Percentiles rank a stretch among this genome's conserved stretches.
These are phyloP conservation scores for Pseudoips prasinana DNA, from an alignment of 2,888 invertebrate genomes.

Conservation along the genomic window DNA sequence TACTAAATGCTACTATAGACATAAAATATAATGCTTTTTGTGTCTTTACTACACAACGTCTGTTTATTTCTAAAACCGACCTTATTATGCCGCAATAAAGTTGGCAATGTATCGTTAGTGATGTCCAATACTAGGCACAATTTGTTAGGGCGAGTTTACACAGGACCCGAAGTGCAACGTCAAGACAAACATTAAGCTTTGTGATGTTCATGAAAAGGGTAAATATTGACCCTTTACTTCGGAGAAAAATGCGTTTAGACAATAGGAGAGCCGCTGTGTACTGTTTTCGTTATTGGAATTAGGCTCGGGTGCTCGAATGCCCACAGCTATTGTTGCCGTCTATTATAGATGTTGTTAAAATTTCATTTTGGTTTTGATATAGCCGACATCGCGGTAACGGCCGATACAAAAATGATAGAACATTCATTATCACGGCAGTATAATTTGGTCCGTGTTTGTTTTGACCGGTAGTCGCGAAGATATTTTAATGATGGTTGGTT, in stretches of 20 bases:
- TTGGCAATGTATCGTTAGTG: conserved; percentile 28
- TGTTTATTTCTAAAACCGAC: conserved; percentile 27
- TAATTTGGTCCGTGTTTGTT: conserved; percentile 51
- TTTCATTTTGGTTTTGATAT: conserved; percentile 42
- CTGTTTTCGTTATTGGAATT: conserved; percentile 77
- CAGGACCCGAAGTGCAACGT: conserved; percentile 79
- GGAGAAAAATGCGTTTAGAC: conserved; percentile 77
- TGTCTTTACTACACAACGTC: conserved; percentile 43
- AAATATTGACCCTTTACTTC: conserved; percentile 76
- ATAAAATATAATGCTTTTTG: conserved; percentile 68
- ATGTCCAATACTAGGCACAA: conserved; percentile 41
- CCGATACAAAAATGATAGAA: conserved; percentile 51
- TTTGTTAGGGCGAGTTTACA: conserved; percentile 75
- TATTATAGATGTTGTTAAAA: conserved; percentile 40
- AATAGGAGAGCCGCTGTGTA: conserved; percentile 69
- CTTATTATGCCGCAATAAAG: conserved; percentile 39
- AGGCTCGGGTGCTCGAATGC: conserved; percentile 51
- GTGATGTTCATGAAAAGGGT: conserved; percentile 72
- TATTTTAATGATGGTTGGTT: conserved; percentile 25
- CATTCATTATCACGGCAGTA: conserved; percentile 62
- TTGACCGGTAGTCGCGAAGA: conserved; percentile 51
- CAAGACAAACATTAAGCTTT: conserved; percentile 75
- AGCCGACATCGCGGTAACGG: conserved; percentile 45
- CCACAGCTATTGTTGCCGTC: conserved; percentile 47
- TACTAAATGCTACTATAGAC: conserved; percentile 77